Percentiles rank a stretch among this genome's conserved stretches.
Conservation (phyloP, 2,888 invertebrate species). For the Apodemia zela region DNA sequence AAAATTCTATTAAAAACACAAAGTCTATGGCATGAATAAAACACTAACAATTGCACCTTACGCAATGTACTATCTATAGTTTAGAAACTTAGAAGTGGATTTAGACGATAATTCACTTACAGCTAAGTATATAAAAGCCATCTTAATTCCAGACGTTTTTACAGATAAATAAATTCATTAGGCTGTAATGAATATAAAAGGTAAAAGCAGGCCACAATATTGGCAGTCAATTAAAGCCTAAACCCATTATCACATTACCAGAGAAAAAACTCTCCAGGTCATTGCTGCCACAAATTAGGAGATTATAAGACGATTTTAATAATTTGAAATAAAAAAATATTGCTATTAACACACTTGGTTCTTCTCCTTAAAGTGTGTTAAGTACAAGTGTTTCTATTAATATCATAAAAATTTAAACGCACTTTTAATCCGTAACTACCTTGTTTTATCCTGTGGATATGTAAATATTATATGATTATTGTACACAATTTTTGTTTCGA, state of each 20-base stretch:
- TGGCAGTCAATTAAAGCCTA: constrained; percentile 69
- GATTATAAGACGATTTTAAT: too few species aligned
- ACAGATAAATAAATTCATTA: constrained; percentile 27
- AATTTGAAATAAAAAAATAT: neutral
- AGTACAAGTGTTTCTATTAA: too few species aligned
- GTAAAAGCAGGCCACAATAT: constrained; percentile 28
- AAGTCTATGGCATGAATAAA: constrained; percentile 48
- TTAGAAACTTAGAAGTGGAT: constrained; percentile 68
- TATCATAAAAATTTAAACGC: too few species aligned
- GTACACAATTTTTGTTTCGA: too few species aligned
- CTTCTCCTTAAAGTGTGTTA: too few species aligned
- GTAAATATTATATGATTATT: too few species aligned
- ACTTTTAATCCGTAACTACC: too few species aligned
- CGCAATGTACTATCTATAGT: constrained; percentile 58
- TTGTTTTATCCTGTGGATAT: too few species aligned
- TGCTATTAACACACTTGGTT: neutral
- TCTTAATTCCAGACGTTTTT: constrained; percentile 29
- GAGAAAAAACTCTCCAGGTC: constrained; percentile 48
- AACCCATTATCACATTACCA: constrained; percentile 66
- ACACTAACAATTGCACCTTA: constrained; percentile 75
- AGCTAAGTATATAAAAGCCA: constrained; percentile 39
- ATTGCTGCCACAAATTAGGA: constrained; percentile 7
- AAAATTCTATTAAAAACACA: constrained; percentile 32
- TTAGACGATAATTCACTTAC: constrained; percentile 73
- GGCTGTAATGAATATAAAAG: constrained; percentile 31